A percentile compares a stretch with the other conserved stretches of the same genome.
These are phyloP conservation scores for Pyxicephalus adspersus DNA, from an alignment of 2,113 vertebrate genomes.

Conservation along the genomic window DNA sequence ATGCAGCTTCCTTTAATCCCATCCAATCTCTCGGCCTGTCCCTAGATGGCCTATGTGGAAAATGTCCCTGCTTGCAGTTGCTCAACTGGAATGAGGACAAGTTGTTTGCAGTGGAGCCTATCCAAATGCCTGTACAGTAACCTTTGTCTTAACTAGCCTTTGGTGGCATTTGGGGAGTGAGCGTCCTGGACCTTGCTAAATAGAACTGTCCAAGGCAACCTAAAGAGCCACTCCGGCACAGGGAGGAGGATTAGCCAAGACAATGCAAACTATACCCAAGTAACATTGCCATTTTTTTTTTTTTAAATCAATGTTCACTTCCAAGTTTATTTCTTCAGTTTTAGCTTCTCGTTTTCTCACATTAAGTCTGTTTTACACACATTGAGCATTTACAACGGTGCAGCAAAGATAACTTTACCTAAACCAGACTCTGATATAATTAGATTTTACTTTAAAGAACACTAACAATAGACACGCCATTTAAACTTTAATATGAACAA, in stretches of 20 bases:
- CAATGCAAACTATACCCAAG: not conserved
- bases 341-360: too few relatives aligned
- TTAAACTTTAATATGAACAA: too few relatives aligned
- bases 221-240: slow-evolving; percentile 8
- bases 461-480: too few relatives aligned
- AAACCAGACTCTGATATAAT: too few relatives aligned
- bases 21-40: slow-evolving; percentile 74
- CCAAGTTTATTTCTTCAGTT: too few relatives aligned
- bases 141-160: slow-evolving; percentile 74
- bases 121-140: slow-evolving; percentile 74
- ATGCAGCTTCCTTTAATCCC: slow-evolving; percentile 70
- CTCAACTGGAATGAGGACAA: slow-evolving; percentile 78
- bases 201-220: slow-evolving; percentile 60
- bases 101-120: slow-evolving; percentile 72
- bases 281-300: not conserved
- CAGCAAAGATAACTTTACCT: too few relatives aligned
- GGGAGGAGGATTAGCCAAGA: too few relatives aligned
- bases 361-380: too few relatives aligned
- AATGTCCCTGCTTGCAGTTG: slow-evolving; percentile 74
- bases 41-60: slow-evolving; percentile 73
- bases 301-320: too few relatives aligned
- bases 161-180: slow-evolving; percentile 69
- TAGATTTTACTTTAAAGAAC: too few relatives aligned
- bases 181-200: slow-evolving; percentile 64
- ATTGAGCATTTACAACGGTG: too few relatives aligned